Evolutionary conservation across 2,888 invertebrate species (phyloP), one percentile per base, ranked within the genome.

Genomic region (Cybosia mesomella): DNA sequence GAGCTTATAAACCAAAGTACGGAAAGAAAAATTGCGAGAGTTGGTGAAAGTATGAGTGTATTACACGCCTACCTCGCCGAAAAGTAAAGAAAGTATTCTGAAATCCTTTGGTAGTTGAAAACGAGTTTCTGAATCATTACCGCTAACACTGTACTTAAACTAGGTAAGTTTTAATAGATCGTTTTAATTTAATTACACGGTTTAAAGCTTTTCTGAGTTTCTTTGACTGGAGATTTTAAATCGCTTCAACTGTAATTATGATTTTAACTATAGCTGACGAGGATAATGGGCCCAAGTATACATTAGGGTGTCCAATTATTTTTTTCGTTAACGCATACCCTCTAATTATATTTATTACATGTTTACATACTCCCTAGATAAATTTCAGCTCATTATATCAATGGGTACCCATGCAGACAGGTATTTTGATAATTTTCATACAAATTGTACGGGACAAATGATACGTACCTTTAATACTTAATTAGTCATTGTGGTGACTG

Each of bases 101-200:
- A 7, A 49, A 49, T n/a, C 2, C 18, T n/a, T 5, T n/a, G 43
- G 18, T 1, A 49, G 49, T 49, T 49, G 8, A n/a, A 49, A 43
- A 49, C 9, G 18, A n/a, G 49, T 49, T 1, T 54, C 13, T 55
- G 13, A 24, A 55, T n/a, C 49, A n/a, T 49, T 49, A 49, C 49
- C 49, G 49, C 49, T n/a, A 49, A n/a, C 49, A 49, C 49, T 49
- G n/a, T 49, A 18, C 18, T 49, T 49, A 49, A 49, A n/a, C 49
- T 49, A 49, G 49, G 49, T 9, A 49, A 49, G 49, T 49, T 49
- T 43, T 49, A 49, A 49, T 49, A n/a, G 49, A n/a, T 43, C 49
- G 49, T n/a, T n/a, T 49, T 49, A 49, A 49, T n/a, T 49, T 49
- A 49, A 49, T 49, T 49, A 49, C 49, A 49, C n/a, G 49, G 49